These are phyloP conservation scores for Lycodopsis pacificus DNA, from an alignment of 2,797 vertebrate genomes.

Conservation along the genomic window DNA sequence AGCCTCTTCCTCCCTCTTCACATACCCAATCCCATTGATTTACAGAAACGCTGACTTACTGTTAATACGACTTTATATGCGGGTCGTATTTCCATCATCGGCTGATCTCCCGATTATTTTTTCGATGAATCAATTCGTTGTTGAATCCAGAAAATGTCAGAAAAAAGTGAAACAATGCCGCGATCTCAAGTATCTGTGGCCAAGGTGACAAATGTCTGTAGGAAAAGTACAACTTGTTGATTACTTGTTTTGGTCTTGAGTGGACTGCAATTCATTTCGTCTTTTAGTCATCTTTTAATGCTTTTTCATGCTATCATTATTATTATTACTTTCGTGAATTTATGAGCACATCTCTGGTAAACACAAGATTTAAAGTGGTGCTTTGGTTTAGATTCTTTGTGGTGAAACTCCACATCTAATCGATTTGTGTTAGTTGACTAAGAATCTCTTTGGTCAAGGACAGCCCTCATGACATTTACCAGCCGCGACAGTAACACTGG, in stretches of 20 bases:
- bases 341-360: background rate
- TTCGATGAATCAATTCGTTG: background rate
- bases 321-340: background rate
- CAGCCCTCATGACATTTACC: background rate
- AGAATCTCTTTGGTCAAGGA: background rate
- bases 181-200: too few relatives aligned
- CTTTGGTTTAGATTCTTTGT: too few relatives aligned
- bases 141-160: background rate
- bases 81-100: background rate
- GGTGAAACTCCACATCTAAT: background rate
- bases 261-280: background rate
- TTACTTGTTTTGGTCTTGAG: too few relatives aligned
- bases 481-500: background rate
- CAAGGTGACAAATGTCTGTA: too few relatives aligned
- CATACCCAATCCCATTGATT: background rate
- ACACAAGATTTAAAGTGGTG: background rate
- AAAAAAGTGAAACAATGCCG: background rate
- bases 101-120: background rate
- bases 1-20: background rate
- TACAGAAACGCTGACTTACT: background rate
- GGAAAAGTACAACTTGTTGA: too few relatives aligned
- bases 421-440: background rate
- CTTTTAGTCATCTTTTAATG: too few relatives aligned
- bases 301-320: background rate
- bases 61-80: background rate